These are phyloP conservation scores for Zaprionus capensis DNA, from an alignment of 1,140 invertebrate species.

Conservation along the genomic window DNA sequence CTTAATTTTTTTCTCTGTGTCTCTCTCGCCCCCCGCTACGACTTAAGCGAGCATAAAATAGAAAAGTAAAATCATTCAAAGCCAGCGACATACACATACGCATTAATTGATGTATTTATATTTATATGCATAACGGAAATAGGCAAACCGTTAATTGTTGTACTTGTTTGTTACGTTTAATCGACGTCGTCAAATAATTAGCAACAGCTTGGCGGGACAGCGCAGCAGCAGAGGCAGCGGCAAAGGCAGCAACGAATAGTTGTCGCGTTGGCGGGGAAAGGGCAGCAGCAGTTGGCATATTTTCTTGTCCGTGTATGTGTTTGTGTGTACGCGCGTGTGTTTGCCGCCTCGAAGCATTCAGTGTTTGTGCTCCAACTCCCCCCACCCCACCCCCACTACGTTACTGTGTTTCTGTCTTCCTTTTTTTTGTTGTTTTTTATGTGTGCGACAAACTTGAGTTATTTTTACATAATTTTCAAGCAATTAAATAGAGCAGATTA, in stretches of 20 bases:
- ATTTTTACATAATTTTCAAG: constrained; percentile 4
- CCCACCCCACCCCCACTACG: background rate
- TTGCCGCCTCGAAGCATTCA: constrained; percentile 20
- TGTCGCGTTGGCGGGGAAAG: constrained; percentile 5
- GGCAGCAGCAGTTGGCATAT: constrained; percentile 53
- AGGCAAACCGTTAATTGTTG: constrained; percentile 32
- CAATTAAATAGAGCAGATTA: background rate
- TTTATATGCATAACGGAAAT: constrained; percentile 13
- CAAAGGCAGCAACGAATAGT: background rate
- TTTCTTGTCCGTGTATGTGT: constrained; percentile 46
- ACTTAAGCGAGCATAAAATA: constrained; percentile 29
- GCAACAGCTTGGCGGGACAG: constrained; percentile 17
- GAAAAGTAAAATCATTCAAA: constrained; percentile 47
- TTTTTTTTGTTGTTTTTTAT: constrained; percentile 20
- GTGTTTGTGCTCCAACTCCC: background rate
- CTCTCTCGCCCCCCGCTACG: background rate
- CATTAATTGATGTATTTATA: constrained; percentile 1
- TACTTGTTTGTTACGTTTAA: constrained; percentile 33
- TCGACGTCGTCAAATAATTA: constrained; percentile 32
- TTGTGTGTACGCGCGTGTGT: constrained; percentile 29
- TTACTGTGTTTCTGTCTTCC: background rate
- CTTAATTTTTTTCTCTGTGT: too few relatives aligned
- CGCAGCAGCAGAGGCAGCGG: background rate
- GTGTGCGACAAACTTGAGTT: background rate
- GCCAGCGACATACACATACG: constrained; percentile 15